Base-by-base conservation (phyloP, 2,797 vertebrate species). In the Alectoris magna region DNA sequence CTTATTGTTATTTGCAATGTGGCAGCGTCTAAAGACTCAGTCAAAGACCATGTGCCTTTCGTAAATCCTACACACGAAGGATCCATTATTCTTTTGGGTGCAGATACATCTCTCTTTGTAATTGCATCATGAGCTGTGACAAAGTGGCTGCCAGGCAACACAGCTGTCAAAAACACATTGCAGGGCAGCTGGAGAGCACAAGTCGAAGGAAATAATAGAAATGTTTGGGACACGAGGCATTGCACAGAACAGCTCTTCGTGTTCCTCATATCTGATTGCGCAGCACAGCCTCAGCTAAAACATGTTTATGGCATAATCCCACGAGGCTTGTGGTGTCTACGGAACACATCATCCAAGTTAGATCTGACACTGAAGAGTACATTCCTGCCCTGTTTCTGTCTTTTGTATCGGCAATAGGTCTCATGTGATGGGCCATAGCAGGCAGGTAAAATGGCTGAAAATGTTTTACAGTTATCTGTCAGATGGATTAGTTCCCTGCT, bases 111-210 rank as follows among this genome's bases (percentile, higher is more conserved):
- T 93, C 56, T 79, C 34, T 78, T 83, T 13, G 9, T 85, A 91
- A 95, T 89, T 80, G 64, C 81, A 89, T 90, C 79, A 78, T 81
- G 59, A 92, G 51, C 84, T 87, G 43, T 68, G 79, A 92, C 63
- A 70, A 49, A 91, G 76, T 49, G 78, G 76, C 94, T 94, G 84
- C 55, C 88, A 93, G 84, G 87, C 82, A 91, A 92, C 76, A 75
- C 53, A 83, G 90, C 69, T 89, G 78, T 91, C 86, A 88, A 77
- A 94, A 77, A 39, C 31, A 77, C 46, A 38, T 34, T 88, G 63
- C 49, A 59, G 51, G 55, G 82, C 69, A 84, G 36, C 8, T 63
- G 87, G 72, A 72, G 39, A 86, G 63, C 76, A 85, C 88, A 85
- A 80, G 85, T 83, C 73, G 67, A 89, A 49, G n/a, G 69, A 67